A percentile compares a stretch with the other conserved stretches of the same genome.
Evolutionary conservation across 2,888 invertebrate species (phyloP).

Genomic region (Onchidella celtica): DNA sequence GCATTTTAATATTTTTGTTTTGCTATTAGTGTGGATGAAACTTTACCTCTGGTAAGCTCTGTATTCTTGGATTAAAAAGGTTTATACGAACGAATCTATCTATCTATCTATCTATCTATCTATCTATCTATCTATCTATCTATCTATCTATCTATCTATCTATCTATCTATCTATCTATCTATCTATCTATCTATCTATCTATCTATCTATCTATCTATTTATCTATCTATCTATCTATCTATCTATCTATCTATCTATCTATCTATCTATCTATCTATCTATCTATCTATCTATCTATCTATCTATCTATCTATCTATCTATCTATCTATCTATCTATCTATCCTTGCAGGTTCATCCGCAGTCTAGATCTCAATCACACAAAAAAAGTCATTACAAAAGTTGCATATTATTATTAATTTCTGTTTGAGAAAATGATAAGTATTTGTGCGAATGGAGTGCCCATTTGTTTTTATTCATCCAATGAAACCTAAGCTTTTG

Average conservation of each 20-base stretch:
- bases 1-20: no score
- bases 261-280: slow-evolving; percentile 24
- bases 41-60: no score
- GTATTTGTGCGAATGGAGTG: no score
- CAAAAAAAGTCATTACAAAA: no score
- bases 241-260: slow-evolving; percentile 24
- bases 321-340: no score
- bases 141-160: neutral
- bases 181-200: neutral
- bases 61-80: no score
- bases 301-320: slow-evolving; percentile 24
- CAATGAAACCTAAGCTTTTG: no score
- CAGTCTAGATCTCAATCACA: neutral
- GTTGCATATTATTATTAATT: no score
- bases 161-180: neutral
- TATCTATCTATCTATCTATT: slow-evolving; percentile 5
- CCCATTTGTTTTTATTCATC: no score
- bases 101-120: slow-evolving; percentile 16
- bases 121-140: slow-evolving; percentile 11
- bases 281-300: slow-evolving; percentile 24
- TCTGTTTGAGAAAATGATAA: no score
- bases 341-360: neutral
- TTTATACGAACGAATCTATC: no score
- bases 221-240: slow-evolving; percentile 20
- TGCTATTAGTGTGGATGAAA: no score